Base-by-base conservation (phyloP, 1,140 invertebrate genomes). In the Drosophila paulistorum region DNA sequence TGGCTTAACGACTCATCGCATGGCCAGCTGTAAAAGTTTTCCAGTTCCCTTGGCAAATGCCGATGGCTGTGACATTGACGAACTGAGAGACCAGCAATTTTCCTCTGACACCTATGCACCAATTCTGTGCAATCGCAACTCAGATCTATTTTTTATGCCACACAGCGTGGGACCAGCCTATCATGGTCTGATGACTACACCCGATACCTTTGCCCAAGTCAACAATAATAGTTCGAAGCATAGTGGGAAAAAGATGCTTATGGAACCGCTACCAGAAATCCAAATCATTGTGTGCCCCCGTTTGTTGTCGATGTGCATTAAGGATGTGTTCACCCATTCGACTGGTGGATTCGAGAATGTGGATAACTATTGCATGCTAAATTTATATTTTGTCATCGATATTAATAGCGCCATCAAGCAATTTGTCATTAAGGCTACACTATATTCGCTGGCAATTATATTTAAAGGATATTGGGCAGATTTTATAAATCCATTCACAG, bases 401-500 rank as follows among this genome's bases (percentile, higher is more conserved):
- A 42, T 60, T 9, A 66, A 89, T 13, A 51, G 11, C 1, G 80
- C 84, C 14, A 67, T 89, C 4, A 74, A 77, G 2, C 58, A 64
- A 2, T 89, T 89, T n/a, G 58, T 89, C 0, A 35, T 70, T 0
- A 61, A 84, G 2, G 84, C 80, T 1, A 48, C 48, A 1, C 39
- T 61, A 20, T 74, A 75, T 42, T 68, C 68, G 0, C 14, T 42
- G 1, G 60, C 80, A 5, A 71, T 89, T 2, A 60, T 73, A 37
- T 7, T 69, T 7, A 58, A 69, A 5, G 84, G 84, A 11, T 89
- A 71, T 48, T 89, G 84, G 84, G 70, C 81, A 9, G 84, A 89
- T 39, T 89, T 89, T 59, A 17, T 89, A 7, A 89, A 89, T 57
- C 84, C 84, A 6, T 57, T 78, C 10, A 84, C 85, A 5, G 84